These are phyloP conservation scores for Luffia ferchaultella DNA, from an alignment of 2,888 invertebrate species.

Conservation along the genomic window DNA sequence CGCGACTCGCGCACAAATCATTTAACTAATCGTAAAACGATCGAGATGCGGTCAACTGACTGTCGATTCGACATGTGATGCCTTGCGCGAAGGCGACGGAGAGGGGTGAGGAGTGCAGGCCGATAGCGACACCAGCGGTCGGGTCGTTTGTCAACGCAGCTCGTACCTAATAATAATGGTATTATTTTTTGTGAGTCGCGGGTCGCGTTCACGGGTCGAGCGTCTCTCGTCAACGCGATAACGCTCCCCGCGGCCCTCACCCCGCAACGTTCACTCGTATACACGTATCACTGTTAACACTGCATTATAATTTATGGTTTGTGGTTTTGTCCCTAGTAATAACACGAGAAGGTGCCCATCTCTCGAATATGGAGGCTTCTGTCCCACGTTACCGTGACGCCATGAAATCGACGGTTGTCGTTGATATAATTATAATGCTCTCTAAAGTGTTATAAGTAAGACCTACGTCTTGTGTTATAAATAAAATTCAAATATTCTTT, in stretches of 20 bases:
- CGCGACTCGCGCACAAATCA: neutral
- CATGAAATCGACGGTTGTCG: too few relatives aligned
- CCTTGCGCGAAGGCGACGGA: neutral
- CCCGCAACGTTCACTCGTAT: neutral
- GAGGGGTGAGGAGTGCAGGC: neutral
- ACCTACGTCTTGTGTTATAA: too few relatives aligned
- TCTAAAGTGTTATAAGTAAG: too few relatives aligned
- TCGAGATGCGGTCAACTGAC: neutral
- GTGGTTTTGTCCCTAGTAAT: too few relatives aligned
- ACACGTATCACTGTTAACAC: too few relatives aligned
- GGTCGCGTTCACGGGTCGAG: neutral
- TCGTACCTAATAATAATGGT: neutral
- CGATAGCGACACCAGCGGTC: neutral
- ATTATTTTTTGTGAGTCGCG: neutral
- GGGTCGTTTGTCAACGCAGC: neutral
- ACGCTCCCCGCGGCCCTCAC: neutral
- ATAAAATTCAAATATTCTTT: too few relatives aligned
- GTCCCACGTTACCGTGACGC: too few relatives aligned
- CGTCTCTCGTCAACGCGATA: too few relatives aligned
- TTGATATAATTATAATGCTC: too few relatives aligned
- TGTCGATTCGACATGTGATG: neutral
- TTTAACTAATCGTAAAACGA: neutral
- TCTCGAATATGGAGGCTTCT: too few relatives aligned
- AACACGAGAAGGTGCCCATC: too few relatives aligned
- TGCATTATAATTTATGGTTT: too few relatives aligned